Evolutionary conservation across 1,140 invertebrate genomes (phyloP), one percentile per base, ranked within the genome.

Genomic region (Drosophila rhopaloa): DNA sequence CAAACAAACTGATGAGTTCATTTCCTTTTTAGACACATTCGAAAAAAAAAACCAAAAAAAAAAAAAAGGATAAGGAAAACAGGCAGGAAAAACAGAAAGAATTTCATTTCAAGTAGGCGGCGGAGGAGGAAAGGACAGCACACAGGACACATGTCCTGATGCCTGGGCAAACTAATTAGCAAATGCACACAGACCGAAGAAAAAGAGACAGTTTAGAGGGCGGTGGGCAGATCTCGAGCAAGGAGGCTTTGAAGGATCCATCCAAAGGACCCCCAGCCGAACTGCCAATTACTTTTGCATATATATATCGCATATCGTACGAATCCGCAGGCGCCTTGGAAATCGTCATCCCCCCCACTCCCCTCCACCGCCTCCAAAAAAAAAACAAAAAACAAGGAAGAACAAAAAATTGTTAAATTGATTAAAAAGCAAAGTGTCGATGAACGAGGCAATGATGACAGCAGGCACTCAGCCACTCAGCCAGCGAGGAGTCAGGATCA

Each of bases 401-500:
- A 53, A 76, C 54, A 82, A 89, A 88, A 90, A 80, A 84, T 90
- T 89, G 80, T 68, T 88, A 88, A 88, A 88, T 88, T 88, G 84
- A 88, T 88, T 88, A 88, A 88, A 88, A 88, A 88, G 84, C 84
- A 88, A 88, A 89, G 84, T 88, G 84, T 88, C 84, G 85, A 89
- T 89, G 84, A 88, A 88, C 85, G 85, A 88, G 84, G 66, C 84
- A 88, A 88, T 88, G 84, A 88, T 88, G 83, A 88, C 83, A 85
- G 82, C 81, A 56, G 48, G 65, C 73, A 75, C 66, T 60, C 70
- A 72, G 65, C 68, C 68, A 72, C 24, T 35, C 59, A 61, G 16
- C 11, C 57, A 40, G 13, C 37, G 47, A 56, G 54, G 51, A 50
- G 38, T 27, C 72, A 56, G 58, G 59, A 60, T 48, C 59, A 65